Percentiles rank a stretch among this genome's conserved stretches.
Conservation (phyloP, 2,113 vertebrate genomes). For the Plotosus lineatus region DNA sequence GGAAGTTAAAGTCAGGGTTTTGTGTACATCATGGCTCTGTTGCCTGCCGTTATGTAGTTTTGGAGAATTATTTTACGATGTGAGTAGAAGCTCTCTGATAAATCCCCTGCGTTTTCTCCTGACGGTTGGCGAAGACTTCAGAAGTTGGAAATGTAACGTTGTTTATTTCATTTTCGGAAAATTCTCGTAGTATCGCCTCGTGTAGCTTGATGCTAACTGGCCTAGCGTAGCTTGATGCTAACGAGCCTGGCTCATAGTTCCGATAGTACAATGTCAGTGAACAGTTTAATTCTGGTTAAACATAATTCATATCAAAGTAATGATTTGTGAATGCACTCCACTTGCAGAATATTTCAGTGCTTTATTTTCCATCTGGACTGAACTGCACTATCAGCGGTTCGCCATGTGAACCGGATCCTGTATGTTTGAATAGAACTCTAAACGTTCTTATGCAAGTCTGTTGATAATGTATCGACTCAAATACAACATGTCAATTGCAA, state of each 20-base stretch:
- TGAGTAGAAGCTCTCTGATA: not conserved
- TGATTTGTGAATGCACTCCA: not conserved
- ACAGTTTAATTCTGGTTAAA: not conserved
- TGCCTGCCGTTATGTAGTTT: not conserved
- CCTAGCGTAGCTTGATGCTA: not conserved
- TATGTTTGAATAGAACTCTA: too few relatives aligned
- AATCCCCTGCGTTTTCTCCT: not conserved
- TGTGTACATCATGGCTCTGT: not conserved
- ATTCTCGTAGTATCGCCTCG: not conserved
- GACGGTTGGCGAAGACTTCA: not conserved
- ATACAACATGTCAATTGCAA: not conserved
- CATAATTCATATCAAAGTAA: too few relatives aligned
- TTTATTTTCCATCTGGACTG: not conserved
- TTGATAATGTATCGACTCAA: not conserved
- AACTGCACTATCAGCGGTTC: not conserved
- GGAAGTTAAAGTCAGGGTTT: not conserved
- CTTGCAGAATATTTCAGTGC: fast-evolving
- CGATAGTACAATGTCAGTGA: not conserved
- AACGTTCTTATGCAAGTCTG: not conserved
- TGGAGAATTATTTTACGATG: not conserved
- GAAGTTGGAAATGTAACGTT: too few relatives aligned
- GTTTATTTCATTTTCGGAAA: not conserved
- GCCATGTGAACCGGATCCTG: not conserved
- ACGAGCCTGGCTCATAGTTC: not conserved
- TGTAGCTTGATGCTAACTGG: too few relatives aligned